These are phyloP conservation scores for Valencia hispanica DNA, from an alignment of 2,797 vertebrate genomes.

Conservation along the genomic window DNA sequence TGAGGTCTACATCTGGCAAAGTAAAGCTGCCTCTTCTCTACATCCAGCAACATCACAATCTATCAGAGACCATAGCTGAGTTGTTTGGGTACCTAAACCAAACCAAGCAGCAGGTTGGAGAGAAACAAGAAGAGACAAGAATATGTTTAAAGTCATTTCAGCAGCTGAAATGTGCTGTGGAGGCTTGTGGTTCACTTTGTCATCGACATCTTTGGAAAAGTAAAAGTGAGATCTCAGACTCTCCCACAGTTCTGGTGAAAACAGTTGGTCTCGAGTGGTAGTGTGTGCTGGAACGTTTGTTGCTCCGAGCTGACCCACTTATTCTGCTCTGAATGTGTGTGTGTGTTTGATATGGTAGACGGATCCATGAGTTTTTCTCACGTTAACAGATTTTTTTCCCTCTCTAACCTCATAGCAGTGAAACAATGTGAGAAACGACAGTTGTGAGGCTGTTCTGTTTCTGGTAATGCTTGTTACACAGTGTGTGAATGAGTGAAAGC, in stretches of 20 bases:
- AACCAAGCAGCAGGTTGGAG: neutral
- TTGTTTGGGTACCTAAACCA: no score
- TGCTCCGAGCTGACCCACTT: slow-evolving; percentile 61
- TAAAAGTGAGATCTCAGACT: slow-evolving; percentile 25
- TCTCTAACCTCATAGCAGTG: slow-evolving; percentile 52
- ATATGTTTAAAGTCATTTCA: slow-evolving; percentile 43
- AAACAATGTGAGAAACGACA: slow-evolving; percentile 50
- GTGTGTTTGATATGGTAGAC: slow-evolving; percentile 23
- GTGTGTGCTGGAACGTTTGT: slow-evolving; percentile 23
- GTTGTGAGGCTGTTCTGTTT: slow-evolving; percentile 9
- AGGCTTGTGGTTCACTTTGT: slow-evolving; percentile 19
- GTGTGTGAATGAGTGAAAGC: slow-evolving; percentile 10
- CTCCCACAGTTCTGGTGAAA: slow-evolving; percentile 45
- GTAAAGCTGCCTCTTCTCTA: no score
- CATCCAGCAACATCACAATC: no score
- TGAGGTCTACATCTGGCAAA: no score
- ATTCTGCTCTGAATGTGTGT: slow-evolving; percentile 27
- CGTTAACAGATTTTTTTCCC: slow-evolving; percentile 53
- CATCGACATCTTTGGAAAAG: slow-evolving; percentile 21
- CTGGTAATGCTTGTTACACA: neutral
- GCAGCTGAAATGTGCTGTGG: neutral
- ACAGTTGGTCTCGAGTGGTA: slow-evolving; percentile 52
- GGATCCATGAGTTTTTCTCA: slow-evolving; percentile 55
- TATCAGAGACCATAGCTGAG: no score
- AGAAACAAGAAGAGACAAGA: no score